phyloP scores from a whole-genome alignment of 2,113 vertebrate species.

The Taxidea taxus region DNA sequence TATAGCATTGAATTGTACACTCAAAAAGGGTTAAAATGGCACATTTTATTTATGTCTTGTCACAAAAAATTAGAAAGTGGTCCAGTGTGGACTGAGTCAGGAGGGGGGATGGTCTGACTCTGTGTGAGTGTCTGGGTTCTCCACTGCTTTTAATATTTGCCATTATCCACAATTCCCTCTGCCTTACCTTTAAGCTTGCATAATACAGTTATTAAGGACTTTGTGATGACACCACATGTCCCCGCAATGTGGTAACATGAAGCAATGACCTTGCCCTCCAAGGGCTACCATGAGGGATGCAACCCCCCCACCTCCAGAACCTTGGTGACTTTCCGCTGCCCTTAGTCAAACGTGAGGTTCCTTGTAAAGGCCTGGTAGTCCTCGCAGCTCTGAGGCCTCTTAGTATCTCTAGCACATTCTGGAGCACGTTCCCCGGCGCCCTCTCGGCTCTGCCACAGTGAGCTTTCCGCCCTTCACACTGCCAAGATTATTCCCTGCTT shows the following conservation, averaged over 20 bases:
- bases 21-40: not conserved
- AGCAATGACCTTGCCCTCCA: not conserved
- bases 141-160: not conserved
- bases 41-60: not conserved
- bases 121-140: not conserved
- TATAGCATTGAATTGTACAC: not conserved
- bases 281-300: not conserved
- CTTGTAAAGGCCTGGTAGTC: not conserved
- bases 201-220: not conserved
- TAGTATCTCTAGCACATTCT: too few relatives aligned
- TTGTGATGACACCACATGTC: not conserved
- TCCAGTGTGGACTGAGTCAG: not conserved
- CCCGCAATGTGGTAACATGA: not conserved
- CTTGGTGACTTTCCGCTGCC: not conserved
- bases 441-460: not conserved
- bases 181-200: not conserved
- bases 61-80: not conserved
- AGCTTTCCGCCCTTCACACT: not conserved
- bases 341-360: not conserved
- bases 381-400: not conserved
- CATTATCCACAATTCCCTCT: not conserved
- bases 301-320: not conserved
- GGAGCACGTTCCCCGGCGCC: accelerated
- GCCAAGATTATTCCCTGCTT: not conserved
- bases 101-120: not conserved